These are phyloP conservation scores for Drosophila peninsularis DNA, from an alignment of 2,888 invertebrate genomes.

Conservation along the genomic window DNA sequence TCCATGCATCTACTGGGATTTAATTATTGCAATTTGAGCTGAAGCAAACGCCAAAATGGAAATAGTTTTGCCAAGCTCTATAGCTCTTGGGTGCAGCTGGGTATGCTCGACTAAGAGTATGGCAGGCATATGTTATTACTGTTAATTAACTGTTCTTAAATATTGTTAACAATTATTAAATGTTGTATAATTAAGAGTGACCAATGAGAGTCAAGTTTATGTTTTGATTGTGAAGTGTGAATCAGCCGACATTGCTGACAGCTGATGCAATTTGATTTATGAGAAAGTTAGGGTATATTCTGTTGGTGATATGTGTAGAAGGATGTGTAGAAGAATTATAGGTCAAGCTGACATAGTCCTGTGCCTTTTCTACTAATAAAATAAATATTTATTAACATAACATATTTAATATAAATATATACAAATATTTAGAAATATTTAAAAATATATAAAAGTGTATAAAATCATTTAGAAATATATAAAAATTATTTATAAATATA, in stretches of 20 bases:
- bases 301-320: background rate
- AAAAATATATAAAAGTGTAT: too few species aligned
- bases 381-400: background rate
- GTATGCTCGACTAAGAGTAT: background rate
- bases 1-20: conserved; percentile 36
- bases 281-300: background rate
- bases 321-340: background rate
- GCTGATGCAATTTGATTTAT: conserved; percentile 20
- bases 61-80: conserved; percentile 14
- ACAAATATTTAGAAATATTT: too few species aligned
- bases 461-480: background rate
- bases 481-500: too few species aligned
- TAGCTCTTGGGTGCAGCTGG: conserved; percentile 26
- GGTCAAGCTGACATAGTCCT: too few species aligned
- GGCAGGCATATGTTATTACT: conserved; percentile 1
- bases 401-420: too few species aligned
- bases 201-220: background rate
- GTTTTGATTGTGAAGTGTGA: conserved; percentile 4
- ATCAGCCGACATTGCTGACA: conserved; percentile 6
- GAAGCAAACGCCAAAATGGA: conserved; percentile 33
- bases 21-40: conserved; percentile 53
- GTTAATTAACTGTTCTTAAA: conserved; percentile 38
- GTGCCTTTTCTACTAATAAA: too few species aligned
- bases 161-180: conserved; percentile 17
- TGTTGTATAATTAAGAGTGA: conserved; percentile 22